Conservation (phyloP, 2,113 vertebrate species). For the Brienomyrus brachyistius region DNA sequence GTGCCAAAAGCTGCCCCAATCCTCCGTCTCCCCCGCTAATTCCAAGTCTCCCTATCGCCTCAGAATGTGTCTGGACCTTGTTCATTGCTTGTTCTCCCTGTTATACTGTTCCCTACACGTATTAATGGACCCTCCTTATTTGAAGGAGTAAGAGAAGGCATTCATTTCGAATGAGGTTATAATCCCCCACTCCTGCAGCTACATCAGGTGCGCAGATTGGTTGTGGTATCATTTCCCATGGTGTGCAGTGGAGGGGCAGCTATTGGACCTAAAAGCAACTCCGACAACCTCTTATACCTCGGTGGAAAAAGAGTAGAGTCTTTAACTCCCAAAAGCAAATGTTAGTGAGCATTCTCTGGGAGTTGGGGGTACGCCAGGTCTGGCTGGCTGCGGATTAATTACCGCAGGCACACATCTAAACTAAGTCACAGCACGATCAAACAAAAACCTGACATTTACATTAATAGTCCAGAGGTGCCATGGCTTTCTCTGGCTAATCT, state of each 20-base stretch:
- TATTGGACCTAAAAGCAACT: background rate
- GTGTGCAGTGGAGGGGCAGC: background rate
- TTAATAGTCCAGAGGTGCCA: slow-evolving; percentile 21
- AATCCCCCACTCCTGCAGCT: background rate
- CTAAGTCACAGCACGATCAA: slow-evolving; percentile 23
- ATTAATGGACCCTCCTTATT: background rate
- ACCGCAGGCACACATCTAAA: slow-evolving; percentile 16
- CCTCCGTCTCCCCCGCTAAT: background rate
- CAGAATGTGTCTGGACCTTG: background rate
- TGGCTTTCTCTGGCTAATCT: slow-evolving; percentile 21
- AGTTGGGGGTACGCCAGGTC: background rate
- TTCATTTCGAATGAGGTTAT: background rate
- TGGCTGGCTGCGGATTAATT: slow-evolving; percentile 23
- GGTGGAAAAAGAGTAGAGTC: background rate
- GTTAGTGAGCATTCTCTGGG: background rate
- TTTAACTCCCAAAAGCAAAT: slow-evolving; percentile 21
- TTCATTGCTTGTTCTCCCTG: background rate
- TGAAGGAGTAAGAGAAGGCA: background rate
- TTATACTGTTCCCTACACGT: background rate
- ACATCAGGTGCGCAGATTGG: background rate
- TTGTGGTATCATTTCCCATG: background rate
- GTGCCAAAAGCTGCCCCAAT: background rate
- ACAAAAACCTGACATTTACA: slow-evolving; percentile 26
- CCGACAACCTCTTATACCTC: background rate
- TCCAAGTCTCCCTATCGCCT: background rate